A percentile compares a stretch with the other conserved stretches of the same genome.
These are phyloP conservation scores for Stegastes partitus DNA, from an alignment of 2,113 vertebrate genomes.

Conservation along the genomic window DNA sequence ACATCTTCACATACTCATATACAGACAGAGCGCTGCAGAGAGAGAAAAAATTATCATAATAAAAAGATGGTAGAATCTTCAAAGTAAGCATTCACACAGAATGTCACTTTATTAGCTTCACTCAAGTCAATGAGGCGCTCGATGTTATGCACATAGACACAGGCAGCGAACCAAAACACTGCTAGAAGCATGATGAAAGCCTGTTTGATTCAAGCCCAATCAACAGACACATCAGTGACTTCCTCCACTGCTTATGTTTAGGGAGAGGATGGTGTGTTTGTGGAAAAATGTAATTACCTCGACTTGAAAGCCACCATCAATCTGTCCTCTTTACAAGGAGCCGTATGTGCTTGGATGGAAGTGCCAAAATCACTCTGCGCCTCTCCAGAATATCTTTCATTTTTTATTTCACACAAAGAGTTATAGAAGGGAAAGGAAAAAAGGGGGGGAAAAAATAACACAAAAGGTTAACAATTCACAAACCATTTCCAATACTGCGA, in stretches of 20 bases:
- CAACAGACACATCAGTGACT: slow-evolving; percentile 58
- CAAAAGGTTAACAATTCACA: neutral
- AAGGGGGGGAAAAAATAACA: neutral
- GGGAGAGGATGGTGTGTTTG: slow-evolving; percentile 32
- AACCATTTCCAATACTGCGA: too few species aligned
- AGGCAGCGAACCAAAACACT: slow-evolving; percentile 19
- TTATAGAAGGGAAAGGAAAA: neutral
- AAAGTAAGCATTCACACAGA: slow-evolving; percentile 41
- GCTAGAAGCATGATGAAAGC: slow-evolving; percentile 43
- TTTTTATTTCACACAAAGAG: slow-evolving; percentile 22
- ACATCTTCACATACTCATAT: neutral
- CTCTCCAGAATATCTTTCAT: slow-evolving; percentile 6
- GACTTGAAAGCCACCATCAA: slow-evolving; percentile 63
- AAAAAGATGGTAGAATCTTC: slow-evolving; percentile 26
- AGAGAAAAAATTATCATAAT: neutral
- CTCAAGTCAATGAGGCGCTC: slow-evolving; percentile 32
- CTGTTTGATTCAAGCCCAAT: slow-evolving; percentile 57
- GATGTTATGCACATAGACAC: slow-evolving; percentile 14
- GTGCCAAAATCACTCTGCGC: slow-evolving; percentile 26
- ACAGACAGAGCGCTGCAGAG: neutral
- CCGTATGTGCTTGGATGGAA: slow-evolving; percentile 40
- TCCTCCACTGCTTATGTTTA: slow-evolving; percentile 35
- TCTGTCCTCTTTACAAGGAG: slow-evolving; percentile 48
- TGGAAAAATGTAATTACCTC: slow-evolving; percentile 62
- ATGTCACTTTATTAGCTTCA: slow-evolving; percentile 37